Evolutionary conservation across 2,113 vertebrate genomes (phyloP), one percentile per base, ranked within the genome.

Genomic region (Sorex fumeus): DNA sequence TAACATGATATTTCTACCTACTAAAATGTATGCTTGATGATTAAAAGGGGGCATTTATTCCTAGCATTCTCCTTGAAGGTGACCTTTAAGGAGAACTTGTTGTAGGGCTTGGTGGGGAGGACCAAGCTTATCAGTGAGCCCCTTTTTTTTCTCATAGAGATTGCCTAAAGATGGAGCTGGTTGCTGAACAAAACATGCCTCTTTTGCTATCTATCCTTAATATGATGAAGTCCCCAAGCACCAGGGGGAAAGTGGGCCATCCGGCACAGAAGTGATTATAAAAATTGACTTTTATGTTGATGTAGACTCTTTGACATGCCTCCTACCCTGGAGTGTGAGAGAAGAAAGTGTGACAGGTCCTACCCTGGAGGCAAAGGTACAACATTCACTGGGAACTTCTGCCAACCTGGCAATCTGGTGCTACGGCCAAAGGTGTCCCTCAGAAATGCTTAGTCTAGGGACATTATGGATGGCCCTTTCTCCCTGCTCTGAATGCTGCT

Each of bases 261-360:
- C 81, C 64, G 0, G 43, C 72, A n/a, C 77, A 93, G 66, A 93
- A 91, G 57, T 66, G 72, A 95, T 96, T 95, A 91, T 91, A 94
- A 96, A 94, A 96, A 91, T 92, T 91, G 90, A 91, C 93, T 97
- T 88, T 91, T 76, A 64, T 90, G 94, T 93, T 93, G 95, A 67
- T 67, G 80, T 95, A 78, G 91, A 90, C 84, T 95, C 57, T 95
- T 57, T 89, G 72, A 87, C 91, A 77, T 78, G 79, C 85, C 79
- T 93, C n/a, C 80, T 34, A 86, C 47, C 76, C 53, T 3, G 0
- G 66, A n/a, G 71, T 32, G 50, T 91, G 74, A 67, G 64, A 93
- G 34, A 93, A 93, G 86, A 78, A 96, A 80, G 90, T 95, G 47
- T 89, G 92, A 88, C 94, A 94, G 86, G 86, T 92, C 86, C 95